These are phyloP conservation scores for Bubo blakistoni DNA, from an alignment of 2,113 vertebrate genomes.

Conservation along the genomic window DNA sequence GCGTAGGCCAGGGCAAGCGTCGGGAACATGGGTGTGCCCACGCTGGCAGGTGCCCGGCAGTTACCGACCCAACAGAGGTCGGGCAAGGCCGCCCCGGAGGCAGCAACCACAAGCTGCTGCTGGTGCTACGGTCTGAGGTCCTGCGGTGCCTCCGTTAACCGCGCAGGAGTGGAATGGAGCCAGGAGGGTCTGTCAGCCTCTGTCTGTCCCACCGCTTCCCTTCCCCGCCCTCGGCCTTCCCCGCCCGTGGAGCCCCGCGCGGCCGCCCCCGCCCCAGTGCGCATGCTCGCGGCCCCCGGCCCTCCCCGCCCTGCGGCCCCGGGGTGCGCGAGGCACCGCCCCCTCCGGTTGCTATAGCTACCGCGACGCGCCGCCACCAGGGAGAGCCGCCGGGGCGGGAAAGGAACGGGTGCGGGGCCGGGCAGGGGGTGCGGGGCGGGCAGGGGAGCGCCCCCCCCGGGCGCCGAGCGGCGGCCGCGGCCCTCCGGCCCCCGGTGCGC, in stretches of 20 bases:
- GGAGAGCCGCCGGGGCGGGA: background rate
- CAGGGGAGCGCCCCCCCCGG: no score
- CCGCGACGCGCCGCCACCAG: background rate
- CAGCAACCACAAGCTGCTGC: rapidly evolving
- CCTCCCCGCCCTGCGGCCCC: background rate
- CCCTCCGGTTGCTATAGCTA: background rate
- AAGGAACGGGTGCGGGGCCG: no score
- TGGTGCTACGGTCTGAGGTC: background rate
- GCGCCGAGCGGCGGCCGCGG: rapidly evolving
- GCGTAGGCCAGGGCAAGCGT: rapidly evolving
- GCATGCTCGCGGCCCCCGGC: no score
- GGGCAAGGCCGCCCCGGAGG: rapidly evolving
- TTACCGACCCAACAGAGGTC: rapidly evolving
- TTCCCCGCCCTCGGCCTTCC: rapidly evolving
- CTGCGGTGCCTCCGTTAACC: rapidly evolving
- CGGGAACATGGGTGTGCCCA: rapidly evolving
- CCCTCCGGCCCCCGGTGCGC: background rate
- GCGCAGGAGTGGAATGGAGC: rapidly evolving
- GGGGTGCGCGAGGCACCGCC: background rate
- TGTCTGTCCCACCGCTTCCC: rapidly evolving
- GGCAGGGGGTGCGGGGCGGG: no score
- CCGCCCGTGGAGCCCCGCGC: rapidly evolving
- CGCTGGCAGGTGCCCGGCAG: rapidly evolving
- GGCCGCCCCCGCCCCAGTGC: background rate
- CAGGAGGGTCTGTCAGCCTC: rapidly evolving